Evolutionary conservation across 2,797 vertebrate genomes (phyloP).

Genomic region (Anguilla marmorata): DNA sequence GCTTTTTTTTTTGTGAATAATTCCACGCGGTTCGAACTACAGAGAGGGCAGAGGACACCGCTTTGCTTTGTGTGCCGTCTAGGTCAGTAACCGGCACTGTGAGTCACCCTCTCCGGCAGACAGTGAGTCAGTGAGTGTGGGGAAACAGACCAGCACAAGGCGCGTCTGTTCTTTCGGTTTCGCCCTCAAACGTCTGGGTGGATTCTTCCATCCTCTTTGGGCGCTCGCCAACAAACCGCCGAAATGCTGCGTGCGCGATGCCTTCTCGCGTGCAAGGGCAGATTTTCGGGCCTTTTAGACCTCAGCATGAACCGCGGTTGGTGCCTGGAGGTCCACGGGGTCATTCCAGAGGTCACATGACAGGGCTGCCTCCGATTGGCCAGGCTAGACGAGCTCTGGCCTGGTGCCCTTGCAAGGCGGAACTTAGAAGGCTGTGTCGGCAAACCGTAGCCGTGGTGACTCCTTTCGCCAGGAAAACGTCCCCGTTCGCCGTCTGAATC

Average conservation of each 20-base stretch:
- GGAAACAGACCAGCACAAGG: not conserved
- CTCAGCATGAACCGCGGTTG: too few relatives aligned
- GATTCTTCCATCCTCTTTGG: not conserved
- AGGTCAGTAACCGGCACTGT: not conserved
- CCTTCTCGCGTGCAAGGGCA: not conserved
- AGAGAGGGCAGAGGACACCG: not conserved
- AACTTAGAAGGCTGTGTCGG: too few relatives aligned
- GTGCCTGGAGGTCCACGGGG: not conserved
- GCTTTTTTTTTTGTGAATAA: not conserved
- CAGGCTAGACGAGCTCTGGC: too few relatives aligned
- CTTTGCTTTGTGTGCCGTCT: slow-evolving; percentile 20
- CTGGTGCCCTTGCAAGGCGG: too few relatives aligned
- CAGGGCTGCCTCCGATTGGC: too few relatives aligned
- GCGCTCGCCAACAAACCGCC: not conserved
- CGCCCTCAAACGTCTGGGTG: not conserved
- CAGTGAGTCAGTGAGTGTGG: not conserved
- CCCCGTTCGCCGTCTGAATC: too few relatives aligned
- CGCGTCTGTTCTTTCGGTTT: not conserved
- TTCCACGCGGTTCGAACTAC: not conserved
- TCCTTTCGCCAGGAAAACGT: too few relatives aligned
- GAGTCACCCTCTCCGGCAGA: not conserved
- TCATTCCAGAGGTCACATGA: too few relatives aligned
- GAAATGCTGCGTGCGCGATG: too few relatives aligned
- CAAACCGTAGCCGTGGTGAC: too few relatives aligned
- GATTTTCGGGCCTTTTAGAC: not conserved